Evolutionary conservation across 2,113 vertebrate genomes (phyloP), one percentile per base, ranked within the genome.

Genomic region (Eretmochelys imbricata): DNA sequence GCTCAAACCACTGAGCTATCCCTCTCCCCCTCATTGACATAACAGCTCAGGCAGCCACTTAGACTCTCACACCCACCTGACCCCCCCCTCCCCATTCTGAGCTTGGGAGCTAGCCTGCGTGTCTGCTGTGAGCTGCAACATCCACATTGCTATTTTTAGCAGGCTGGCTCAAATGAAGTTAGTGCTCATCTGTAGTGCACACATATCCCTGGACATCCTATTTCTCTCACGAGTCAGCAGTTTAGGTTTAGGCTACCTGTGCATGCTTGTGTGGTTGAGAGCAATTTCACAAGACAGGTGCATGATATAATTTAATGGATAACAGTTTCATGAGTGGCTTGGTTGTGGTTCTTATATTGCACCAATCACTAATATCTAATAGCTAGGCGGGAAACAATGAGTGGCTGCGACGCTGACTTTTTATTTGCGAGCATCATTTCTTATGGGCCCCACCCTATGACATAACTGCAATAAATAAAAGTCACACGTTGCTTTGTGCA

Each of bases 381-480:
- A n/a, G n/a, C 29, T 86, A 24, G 38, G 14, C 53, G 87, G 69
- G 19, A 72, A 35, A 85, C 14, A 35, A 55, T 0, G 0, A 11
- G 2, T 27, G 86, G 22, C 42, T 82, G 42, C 3, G 93, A 42
- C 0, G 85, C 35, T 31, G n/a, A 50, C 6, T 38, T 42, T 16
- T 75, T 11, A 35, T 38, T 4, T 3, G 8, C 51, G 10, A 83
- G 42, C n/a, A 78, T 13, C 10, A 12, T 89, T 95, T 89, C 54
- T 88, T 53, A 42, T 1, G 2, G 4, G 35, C 27, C 50, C 65
- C 89, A 83, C 83, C 81, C 85, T 88, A 88, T 27, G 2, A 84
- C 35, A 38, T 49, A n/a, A 31, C 7, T 25, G 1, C 1, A 24
- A 91, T 46, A 2, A 38, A 89, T 78, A 85, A 51, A 79, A 46